Percentiles rank a stretch among this genome's conserved stretches.
These are phyloP conservation scores for Cryptus viduatorius DNA, from an alignment of 2,888 invertebrate genomes.

Conservation along the genomic window DNA sequence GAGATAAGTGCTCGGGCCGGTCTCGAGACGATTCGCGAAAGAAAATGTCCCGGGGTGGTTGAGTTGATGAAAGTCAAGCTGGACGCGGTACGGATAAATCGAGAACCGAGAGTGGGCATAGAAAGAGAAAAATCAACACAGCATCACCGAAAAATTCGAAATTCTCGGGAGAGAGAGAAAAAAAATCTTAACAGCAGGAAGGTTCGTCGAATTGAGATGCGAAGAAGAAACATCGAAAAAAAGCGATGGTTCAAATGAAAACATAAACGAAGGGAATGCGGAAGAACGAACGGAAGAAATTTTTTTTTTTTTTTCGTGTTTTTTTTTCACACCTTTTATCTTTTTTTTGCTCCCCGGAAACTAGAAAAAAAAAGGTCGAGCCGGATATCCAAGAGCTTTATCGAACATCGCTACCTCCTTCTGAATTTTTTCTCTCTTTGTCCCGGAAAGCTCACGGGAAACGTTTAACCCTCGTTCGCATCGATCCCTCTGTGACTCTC, in stretches of 20 bases:
- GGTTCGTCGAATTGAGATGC: slow-evolving; percentile 39
- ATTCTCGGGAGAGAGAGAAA: slow-evolving; percentile 73
- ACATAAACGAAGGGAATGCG: slow-evolving; percentile 23
- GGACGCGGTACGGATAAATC: slow-evolving; percentile 24
- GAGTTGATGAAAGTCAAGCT: slow-evolving; percentile 36
- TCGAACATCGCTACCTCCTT: slow-evolving; percentile 36
- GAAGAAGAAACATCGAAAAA: slow-evolving; percentile 61
- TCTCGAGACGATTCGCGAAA: slow-evolving; percentile 30
- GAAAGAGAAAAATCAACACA: slow-evolving; percentile 38
- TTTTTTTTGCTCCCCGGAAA: slow-evolving; percentile 15
- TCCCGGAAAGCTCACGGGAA: slow-evolving; percentile 23
- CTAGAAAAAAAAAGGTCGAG: slow-evolving; percentile 34
- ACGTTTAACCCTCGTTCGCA: slow-evolving; percentile 42
- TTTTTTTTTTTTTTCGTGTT: slow-evolving; percentile 15
- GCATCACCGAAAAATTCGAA: slow-evolving; percentile 70
- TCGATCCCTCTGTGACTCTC: slow-evolving; percentile 15
- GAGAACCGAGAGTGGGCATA: slow-evolving; percentile 43
- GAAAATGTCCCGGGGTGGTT: slow-evolving; percentile 53
- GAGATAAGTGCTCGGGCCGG: slow-evolving; percentile 56
- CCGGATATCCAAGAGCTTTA: slow-evolving; percentile 48
- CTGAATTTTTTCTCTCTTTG: background rate
- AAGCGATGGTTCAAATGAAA: slow-evolving; percentile 40
- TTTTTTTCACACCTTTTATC: background rate
- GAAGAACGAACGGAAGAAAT: slow-evolving; percentile 35
- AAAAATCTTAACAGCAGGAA: slow-evolving; percentile 60